These are phyloP conservation scores for Ophthalmolycus amberensis DNA, from an alignment of 2,113 vertebrate genomes.

Conservation along the genomic window DNA sequence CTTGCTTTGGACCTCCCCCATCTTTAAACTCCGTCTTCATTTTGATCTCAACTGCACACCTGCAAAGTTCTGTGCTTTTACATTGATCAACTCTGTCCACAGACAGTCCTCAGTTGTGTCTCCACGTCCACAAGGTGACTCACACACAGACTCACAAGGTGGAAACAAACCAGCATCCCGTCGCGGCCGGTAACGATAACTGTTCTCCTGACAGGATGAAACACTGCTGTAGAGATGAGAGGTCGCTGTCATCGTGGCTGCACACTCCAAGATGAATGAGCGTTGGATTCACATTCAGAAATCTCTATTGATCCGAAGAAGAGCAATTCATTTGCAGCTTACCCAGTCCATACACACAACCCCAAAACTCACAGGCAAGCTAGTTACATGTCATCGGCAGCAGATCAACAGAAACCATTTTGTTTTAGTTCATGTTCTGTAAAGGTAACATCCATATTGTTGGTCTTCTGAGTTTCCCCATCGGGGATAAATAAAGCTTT, in stretches of 20 bases:
- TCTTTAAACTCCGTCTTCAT: not conserved
- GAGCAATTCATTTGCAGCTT: not conserved
- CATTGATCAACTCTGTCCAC: not conserved
- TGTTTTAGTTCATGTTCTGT: not conserved
- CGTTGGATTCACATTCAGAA: not conserved
- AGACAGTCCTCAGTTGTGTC: not conserved
- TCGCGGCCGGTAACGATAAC: not conserved
- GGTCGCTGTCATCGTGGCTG: not conserved
- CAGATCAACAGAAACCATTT: not conserved
- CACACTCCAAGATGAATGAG: not conserved
- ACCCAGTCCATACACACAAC: not conserved
- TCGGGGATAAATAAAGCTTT: too few relatives aligned
- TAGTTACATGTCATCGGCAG: not conserved
- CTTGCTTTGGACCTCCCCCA: not conserved
- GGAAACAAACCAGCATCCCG: not conserved
- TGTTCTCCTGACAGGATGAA: not conserved
- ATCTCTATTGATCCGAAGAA: not conserved
- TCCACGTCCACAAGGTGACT: not conserved
- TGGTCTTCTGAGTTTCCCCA: not conserved
- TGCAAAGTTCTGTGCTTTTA: not conserved
- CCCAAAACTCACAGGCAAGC: not conserved
- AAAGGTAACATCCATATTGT: not conserved
- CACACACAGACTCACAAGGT: not conserved
- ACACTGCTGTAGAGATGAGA: not conserved
- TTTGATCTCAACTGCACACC: not conserved